Evolutionary conservation across 2,888 invertebrate genomes (phyloP).

Genomic region (Mayetiola destructor): DNA sequence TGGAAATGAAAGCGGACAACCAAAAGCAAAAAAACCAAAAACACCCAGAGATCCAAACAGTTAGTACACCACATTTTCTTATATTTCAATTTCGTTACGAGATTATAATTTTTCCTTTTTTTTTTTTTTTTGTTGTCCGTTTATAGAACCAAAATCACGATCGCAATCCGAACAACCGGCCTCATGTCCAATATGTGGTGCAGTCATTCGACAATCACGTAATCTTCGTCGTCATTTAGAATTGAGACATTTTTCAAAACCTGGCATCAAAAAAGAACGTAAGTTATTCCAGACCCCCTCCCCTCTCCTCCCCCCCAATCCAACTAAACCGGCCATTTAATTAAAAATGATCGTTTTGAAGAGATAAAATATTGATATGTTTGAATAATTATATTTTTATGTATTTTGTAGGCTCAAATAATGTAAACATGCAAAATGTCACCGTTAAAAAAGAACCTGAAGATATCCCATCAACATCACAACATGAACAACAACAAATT

Average conservation of each 20-base stretch:
- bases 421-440: conserved; percentile 30
- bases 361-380: too few relatives aligned
- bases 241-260: conserved; percentile 35
- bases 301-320: too few relatives aligned
- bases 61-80: neutral
- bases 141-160: conserved; percentile 37
- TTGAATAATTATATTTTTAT: neutral
- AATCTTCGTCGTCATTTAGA: conserved; percentile 44
- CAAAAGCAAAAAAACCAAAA: conserved; percentile 7
- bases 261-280: conserved; percentile 34
- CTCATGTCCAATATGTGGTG: conserved; percentile 44
- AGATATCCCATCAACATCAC: conserved; percentile 22
- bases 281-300: too few relatives aligned
- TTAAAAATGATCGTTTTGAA: too few relatives aligned
- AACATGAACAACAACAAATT: neutral
- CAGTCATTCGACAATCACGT: conserved; percentile 43
- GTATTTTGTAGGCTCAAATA: neutral
- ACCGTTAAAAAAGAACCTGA: conserved; percentile 36
- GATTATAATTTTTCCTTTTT: neutral
- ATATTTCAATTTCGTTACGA: neutral
- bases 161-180: conserved; percentile 48
- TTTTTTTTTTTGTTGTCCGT: neutral
- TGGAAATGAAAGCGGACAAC: neutral
- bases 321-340: too few relatives aligned
- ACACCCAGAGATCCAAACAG: conserved; percentile 1